Conservation (phyloP, 2,113 vertebrate species). For the Semnornis frantzii region DNA sequence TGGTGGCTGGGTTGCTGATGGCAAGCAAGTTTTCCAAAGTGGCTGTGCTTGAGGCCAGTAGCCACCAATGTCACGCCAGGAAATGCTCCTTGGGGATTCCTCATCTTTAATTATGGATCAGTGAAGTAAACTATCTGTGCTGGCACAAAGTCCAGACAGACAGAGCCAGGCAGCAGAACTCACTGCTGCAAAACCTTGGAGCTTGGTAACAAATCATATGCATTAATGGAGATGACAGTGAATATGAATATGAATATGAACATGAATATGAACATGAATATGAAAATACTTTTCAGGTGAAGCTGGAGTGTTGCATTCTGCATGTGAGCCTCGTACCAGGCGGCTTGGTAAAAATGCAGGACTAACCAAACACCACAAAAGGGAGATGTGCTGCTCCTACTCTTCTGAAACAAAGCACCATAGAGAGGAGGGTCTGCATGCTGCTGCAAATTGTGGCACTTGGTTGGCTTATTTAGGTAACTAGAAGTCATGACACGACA, state of each 20-base stretch:
- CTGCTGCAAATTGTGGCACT: not conserved
- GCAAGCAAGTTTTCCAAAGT: not conserved
- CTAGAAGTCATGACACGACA: not conserved
- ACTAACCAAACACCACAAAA: not conserved
- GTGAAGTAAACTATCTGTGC: not conserved
- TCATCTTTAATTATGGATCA: constrained; percentile 29
- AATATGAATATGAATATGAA: not conserved
- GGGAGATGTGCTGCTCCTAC: not conserved
- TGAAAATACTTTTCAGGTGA: not conserved
- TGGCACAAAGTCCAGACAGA: not conserved
- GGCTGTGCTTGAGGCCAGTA: not conserved
- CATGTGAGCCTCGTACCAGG: not conserved
- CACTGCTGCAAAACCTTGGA: not conserved
- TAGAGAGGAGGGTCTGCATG: not conserved
- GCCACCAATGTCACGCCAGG: not conserved
- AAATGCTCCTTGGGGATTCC: constrained; percentile 29
- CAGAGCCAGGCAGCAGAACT: not conserved
- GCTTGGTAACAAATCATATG: not conserved
- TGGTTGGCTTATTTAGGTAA: not conserved
- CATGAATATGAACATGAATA: not conserved
- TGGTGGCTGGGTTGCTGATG: not conserved
- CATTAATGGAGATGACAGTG: not conserved
- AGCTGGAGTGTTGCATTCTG: not conserved
- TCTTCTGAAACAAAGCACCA: not conserved
- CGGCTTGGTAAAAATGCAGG: not conserved